Evolutionary conservation across 2,888 invertebrate species (phyloP), one percentile per base, ranked within the genome.

Genomic region (Chironomus riparius): DNA sequence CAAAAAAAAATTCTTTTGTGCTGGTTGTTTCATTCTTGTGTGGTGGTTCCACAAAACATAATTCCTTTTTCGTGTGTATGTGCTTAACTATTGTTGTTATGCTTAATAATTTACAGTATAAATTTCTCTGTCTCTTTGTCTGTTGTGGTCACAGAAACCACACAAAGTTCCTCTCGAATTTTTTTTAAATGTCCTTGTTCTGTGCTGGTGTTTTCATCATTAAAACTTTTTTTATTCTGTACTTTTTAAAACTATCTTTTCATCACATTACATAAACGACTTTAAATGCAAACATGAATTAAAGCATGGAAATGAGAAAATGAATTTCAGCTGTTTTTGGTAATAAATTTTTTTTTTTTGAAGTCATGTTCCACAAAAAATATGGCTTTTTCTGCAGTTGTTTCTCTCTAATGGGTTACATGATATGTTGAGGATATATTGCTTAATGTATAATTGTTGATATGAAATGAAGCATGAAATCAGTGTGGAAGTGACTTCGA

Each of bases 91-190:
- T 65, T 65, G 21, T 65, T 24, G 21, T 65, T 65, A 21, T 24
- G 65, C 65, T 65, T 65, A 65, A 65, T 65, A 65, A 65, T 65
- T 65, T 24, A 65, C 10, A 21, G 65, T 65, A 65, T 24, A 65
- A 22, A 56, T 56, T 56, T 56, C 15, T 56, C 56, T 56, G 56
- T 56, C 15, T 56, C 15, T 38, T 38, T 38, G 38, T 38, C 38
- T 56, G 15, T 56, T 65, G 65, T 21, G 65, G 65, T 65, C 24
- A 24, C 22, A 13, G 21, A 24, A 13, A 65, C 21, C 21, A 21
- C 65, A 65, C 21, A 65, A 24, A 65, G 65, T 24, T 24, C 13
- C 21, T 65, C 24, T 38, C 28, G 38, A 10, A 22, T 65, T 65
- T 65, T 65, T 38, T 10, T 24, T 21, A 24, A 65, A 65, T 65